Base-by-base conservation (phyloP, 2,797 vertebrate species). In the Scomberomorus guttatus region DNA sequence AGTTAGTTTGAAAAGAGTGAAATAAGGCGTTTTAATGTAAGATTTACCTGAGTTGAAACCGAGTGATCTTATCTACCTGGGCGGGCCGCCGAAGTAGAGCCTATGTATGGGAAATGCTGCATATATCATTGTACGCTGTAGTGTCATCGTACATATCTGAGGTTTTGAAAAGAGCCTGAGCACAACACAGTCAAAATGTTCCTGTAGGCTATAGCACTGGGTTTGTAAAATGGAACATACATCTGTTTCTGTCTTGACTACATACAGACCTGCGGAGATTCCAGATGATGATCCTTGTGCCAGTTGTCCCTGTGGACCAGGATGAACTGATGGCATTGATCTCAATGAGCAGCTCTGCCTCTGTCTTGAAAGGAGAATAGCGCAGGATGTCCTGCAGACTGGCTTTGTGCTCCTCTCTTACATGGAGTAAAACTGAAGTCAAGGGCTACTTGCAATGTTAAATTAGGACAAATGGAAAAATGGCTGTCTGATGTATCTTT, bases 261-360 rank as follows among this genome's bases (percentile, higher is more conserved):
- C 12, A 69, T 27, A 74, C 70, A 56, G n/a, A 99, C 97, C 94
- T 96, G 90, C 96, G 95, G 29, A 99, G 95, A 77, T 97, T 99
- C 98, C 98, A 99, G 82, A 99, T 97, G 80, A 99, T 98, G 87
- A 99, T 97, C 77, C 96, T 94, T 13, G 98, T 98, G 86, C 98
- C 98, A 15, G 95, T 97, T 79, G 93, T 94, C 0, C 81, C 85
- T 0, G 84, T 84, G 24, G 75, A 83, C 3, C 29, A 68, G 8
- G 72, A 37, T 4, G 85, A 58, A 9, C 12, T 77, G 74, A 99
- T 97, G 58, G 94, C 93, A 20, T 92, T 63, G 14, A 99, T 90
- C 82, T 99, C 98, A 37, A 84, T 79, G 20, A 96, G 82, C 27
- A 99, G 93, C 0, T 97, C 96, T 13, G 82, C 77, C 84, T 96